Evolutionary conservation across 2,797 vertebrate genomes (phyloP).

Genomic region (Alosa sapidissima): DNA sequence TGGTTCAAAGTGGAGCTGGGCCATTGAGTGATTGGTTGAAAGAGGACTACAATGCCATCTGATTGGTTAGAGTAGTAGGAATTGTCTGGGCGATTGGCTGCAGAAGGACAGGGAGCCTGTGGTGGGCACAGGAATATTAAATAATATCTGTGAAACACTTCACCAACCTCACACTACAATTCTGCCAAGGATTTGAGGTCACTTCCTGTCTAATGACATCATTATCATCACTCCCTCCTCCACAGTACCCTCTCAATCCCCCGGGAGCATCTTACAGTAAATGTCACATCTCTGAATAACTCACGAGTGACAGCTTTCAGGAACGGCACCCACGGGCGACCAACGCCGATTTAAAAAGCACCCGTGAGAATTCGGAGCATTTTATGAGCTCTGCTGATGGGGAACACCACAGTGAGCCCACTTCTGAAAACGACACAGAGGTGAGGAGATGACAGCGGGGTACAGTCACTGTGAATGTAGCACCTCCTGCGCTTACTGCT

Average conservation of each 20-base stretch:
- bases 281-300: constrained; percentile 7
- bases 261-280: not conserved
- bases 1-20: no score
- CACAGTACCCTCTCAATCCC: not conserved
- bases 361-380: not conserved
- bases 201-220: constrained; percentile 3
- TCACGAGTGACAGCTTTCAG: not conserved
- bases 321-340: not conserved
- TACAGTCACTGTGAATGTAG: not conserved
- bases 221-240: not conserved
- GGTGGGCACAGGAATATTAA: not conserved
- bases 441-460: not conserved
- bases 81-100: not conserved
- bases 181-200: not conserved
- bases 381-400: not conserved
- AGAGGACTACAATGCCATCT: not conserved
- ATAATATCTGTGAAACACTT: not conserved
- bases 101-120: not conserved
- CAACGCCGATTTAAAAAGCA: not conserved
- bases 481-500: not conserved
- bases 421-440: not conserved
- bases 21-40: not conserved
- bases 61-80: not conserved
- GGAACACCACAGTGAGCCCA: not conserved
- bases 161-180: not conserved